phyloP scores from a whole-genome alignment of 2,797 vertebrate genomes.

The Diceros bicornis region DNA sequence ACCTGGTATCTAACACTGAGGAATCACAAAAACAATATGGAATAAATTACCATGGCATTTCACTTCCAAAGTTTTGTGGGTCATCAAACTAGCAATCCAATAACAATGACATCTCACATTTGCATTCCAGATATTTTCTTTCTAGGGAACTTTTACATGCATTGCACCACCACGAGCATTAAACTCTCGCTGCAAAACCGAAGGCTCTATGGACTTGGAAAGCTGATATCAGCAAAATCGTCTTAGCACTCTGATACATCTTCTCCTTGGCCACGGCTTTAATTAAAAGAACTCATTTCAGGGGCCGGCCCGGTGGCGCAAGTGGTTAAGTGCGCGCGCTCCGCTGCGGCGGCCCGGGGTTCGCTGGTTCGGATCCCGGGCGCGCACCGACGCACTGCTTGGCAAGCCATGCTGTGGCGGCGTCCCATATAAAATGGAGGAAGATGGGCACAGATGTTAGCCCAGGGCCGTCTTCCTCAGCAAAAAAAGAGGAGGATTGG shows the following conservation, averaged over 20 bases:
- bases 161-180: background rate
- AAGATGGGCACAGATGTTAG: too few species aligned
- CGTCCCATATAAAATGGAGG: too few species aligned
- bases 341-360: too few species aligned
- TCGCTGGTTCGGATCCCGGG: too few species aligned
- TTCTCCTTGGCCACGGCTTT: slow-evolving; percentile 49
- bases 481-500: too few species aligned
- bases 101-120: slow-evolving; percentile 12
- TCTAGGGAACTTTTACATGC: background rate
- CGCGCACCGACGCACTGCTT: too few species aligned
- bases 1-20: background rate
- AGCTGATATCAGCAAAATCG: background rate
- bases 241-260: slow-evolving; percentile 2
- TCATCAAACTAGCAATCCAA: slow-evolving; percentile 42
- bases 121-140: slow-evolving; percentile 56
- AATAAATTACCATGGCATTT: slow-evolving; percentile 9
- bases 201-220: background rate
- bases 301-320: too few species aligned
- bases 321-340: too few species aligned
- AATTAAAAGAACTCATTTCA: slow-evolving; percentile 58
- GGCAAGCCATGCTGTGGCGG: too few species aligned
- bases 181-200: background rate
- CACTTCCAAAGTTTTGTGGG: background rate
- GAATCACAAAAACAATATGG: background rate
- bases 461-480: too few species aligned